Percentiles rank a stretch among this genome's conserved stretches.
These are phyloP conservation scores for Phalacrocorax pelagicus DNA, from an alignment of 2,113 vertebrate species.

Conservation along the genomic window DNA sequence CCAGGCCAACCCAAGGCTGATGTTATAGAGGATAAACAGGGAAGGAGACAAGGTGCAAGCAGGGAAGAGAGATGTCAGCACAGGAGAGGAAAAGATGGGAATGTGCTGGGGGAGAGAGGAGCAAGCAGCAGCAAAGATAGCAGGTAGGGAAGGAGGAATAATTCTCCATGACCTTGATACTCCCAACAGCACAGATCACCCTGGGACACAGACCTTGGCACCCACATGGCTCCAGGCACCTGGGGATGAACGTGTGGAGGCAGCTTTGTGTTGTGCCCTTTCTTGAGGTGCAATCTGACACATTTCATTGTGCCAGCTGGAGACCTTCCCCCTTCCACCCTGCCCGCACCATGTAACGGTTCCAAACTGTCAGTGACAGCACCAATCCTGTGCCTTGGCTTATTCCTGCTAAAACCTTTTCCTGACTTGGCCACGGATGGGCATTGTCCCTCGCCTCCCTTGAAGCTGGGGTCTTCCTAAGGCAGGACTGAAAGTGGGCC, in stretches of 20 bases:
- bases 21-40: background rate
- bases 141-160: background rate
- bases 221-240: background rate
- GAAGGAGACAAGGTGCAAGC: background rate
- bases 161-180: background rate
- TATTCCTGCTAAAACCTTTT: background rate
- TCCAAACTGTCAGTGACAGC: accelerated
- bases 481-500: background rate
- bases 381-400: background rate
- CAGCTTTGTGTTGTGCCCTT: accelerated
- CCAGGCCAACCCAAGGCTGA: background rate
- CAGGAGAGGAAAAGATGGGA: background rate
- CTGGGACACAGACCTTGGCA: accelerated
- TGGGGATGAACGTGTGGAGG: background rate
- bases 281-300: background rate
- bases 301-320: background rate
- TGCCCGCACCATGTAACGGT: accelerated
- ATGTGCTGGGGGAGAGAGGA: background rate
- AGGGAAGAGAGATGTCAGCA: background rate
- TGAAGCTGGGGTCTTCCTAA: background rate
- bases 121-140: background rate
- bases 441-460: background rate
- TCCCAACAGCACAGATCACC: background rate
- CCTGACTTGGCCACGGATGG: background rate
- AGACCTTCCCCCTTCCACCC: background rate